These are phyloP conservation scores for Trigoniulus corallinus DNA, from an alignment of 1,140 invertebrate species.

Conservation along the genomic window DNA sequence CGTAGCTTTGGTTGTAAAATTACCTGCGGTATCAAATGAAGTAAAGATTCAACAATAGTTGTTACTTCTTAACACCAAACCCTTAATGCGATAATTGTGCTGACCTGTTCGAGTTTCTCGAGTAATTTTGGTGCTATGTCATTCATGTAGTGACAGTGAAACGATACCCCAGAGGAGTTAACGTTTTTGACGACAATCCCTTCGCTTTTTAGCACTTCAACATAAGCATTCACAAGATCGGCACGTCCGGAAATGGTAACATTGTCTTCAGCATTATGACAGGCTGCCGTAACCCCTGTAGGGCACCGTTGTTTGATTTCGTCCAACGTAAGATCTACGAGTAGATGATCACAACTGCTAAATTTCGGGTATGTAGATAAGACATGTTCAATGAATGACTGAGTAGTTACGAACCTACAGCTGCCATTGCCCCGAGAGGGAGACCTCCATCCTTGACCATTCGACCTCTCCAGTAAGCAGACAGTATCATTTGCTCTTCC, in stretches of 20 bases:
- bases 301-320: slow-evolving; percentile 57
- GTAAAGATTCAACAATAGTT: no score
- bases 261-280: slow-evolving; percentile 80
- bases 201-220: slow-evolving; percentile 53
- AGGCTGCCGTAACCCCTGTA: slow-evolving; percentile 60
- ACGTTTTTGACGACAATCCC: slow-evolving; percentile 77
- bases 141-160: slow-evolving; percentile 86
- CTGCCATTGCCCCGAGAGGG: slow-evolving; percentile 61
- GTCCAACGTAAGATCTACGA: slow-evolving; percentile 49
- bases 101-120: no score
- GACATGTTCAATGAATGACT: not conserved
- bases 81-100: no score
- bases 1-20: no score
- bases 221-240: slow-evolving; percentile 47
- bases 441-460: slow-evolving; percentile 64
- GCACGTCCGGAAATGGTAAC: slow-evolving; percentile 83
- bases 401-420: slow-evolving; percentile 37
- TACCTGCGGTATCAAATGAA: no score
- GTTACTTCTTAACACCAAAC: no score
- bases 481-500: slow-evolving; percentile 74
- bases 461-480: slow-evolving; percentile 79
- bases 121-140: slow-evolving; percentile 64
- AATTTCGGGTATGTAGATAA: not conserved
- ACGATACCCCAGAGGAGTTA: slow-evolving; percentile 72
- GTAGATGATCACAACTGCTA: no score